phyloP scores from a whole-genome alignment of 2,888 invertebrate genomes.

The Cephus pulcher region DNA sequence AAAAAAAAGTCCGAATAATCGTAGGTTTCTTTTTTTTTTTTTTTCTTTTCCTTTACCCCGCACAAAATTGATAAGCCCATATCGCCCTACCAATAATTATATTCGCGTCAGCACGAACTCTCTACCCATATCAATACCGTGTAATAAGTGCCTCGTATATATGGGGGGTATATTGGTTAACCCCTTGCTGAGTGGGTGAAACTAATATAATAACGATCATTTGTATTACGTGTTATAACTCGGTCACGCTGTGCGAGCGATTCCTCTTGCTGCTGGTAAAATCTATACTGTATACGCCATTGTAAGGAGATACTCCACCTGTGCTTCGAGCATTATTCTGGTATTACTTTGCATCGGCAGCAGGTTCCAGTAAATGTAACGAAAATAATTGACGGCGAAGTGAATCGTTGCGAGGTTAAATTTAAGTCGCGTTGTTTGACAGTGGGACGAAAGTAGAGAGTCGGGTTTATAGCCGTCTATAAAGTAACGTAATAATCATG shows the following conservation, averaged over 20 bases:
- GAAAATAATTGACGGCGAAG: neutral
- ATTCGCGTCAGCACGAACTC: conserved; percentile 1
- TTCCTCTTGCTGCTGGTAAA: conserved; percentile 18
- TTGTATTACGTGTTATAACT: conserved; percentile 21
- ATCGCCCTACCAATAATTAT: neutral
- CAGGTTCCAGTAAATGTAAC: neutral
- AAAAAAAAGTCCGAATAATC: neutral
- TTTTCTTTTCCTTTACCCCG: neutral
- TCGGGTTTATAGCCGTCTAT: neutral
- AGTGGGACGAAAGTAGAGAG: neutral
- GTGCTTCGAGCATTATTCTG: neutral
- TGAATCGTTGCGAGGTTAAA: neutral
- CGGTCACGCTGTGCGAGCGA: conserved; percentile 10
- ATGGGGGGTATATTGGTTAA: conserved; percentile 33
- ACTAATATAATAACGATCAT: conserved; percentile 32
- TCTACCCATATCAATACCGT: conserved; percentile 3
- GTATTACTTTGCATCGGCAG: neutral
- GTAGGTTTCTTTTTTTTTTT: neutral
- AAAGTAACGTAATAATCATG: conserved; percentile 11
- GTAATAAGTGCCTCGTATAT: conserved; percentile 24
- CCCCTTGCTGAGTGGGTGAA: conserved; percentile 29
- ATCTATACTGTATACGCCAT: neutral
- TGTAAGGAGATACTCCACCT: neutral
- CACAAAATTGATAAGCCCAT: neutral
- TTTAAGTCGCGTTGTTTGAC: neutral